Base-by-base conservation (phyloP, 2,113 vertebrate genomes). In the Rhea americana region DNA sequence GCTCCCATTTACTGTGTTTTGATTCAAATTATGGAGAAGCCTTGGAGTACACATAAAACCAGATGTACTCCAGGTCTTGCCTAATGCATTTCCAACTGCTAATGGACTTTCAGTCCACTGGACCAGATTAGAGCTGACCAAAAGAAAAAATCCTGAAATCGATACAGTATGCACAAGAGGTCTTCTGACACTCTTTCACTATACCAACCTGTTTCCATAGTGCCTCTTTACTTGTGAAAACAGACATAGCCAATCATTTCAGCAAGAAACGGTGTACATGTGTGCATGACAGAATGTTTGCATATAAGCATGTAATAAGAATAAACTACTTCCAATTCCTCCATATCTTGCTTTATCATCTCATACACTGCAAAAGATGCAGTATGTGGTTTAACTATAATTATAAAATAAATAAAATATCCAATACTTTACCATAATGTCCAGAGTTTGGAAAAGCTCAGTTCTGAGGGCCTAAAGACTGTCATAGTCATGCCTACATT, bases 301-400 rank as follows among this genome's bases (percentile, higher is more conserved):
- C 19, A 13, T 0, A 1, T 11, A 75, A 81, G 66, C 24, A 50
- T 1, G 0, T 7, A 68, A 59, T 6, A 39, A 2, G 26, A 4
- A 51, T 62, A 79, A 24, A 80, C 11, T 35, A 35, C 35, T 35
- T 35, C 35, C 35, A 35, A 3, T 62, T 80, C 58, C 26, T 73
- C 82, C 65, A 66, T 37, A 8, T 14, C 73, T 85, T 62, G 22
- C 13, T 83, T 71, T 50, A 81, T 77, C 75, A 59, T 37, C 37
- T 47, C 17, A 66, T 17, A 37, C 15, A 7, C 62, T 32, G 12
- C 45, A 81, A 85, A 78, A 35, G 32, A 84, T 65, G 55, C 17
- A 24, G 28, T 11, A n/a, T 25, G 21, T 9, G 21, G 47, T 39
- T 25, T 26, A 47, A 39, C 26, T 43, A 2, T 21, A 51, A 76